Base-by-base conservation (phyloP, 30 jellyfish, hydroid and myxozoan genomes). In the Aurelia sp. region DNA sequence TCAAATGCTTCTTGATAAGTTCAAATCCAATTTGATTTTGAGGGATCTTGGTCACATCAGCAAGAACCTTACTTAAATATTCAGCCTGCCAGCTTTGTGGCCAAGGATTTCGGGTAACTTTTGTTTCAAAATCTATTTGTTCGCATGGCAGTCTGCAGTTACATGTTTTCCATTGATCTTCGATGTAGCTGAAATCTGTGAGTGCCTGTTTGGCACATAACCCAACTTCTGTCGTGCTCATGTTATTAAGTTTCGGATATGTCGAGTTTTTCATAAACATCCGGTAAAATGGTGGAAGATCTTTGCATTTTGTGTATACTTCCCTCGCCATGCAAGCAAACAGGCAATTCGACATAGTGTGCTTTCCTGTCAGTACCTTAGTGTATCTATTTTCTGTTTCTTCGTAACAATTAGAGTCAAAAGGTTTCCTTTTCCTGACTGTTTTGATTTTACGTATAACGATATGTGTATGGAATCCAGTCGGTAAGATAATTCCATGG, bases 351-450 rank as follows among this genome's bases (percentile, higher is more conserved):
- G 20, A 12, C 21, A 68, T 68, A 13, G 61, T 68, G 78, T 68
- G 61, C 22, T 68, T 68, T 23, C 78, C 78, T 0, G 60, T 18
- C 6, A 68, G 8, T 7, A 59, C 78, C 51, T 68, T 68, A 63
- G 4, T 22, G 20, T 23, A 68, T 17, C 19, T 6, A 33, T 68
- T 68, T 31, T 68, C 78, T 31, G 30, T 16, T 33, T 68, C 78
- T n/a, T 68, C 78, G 18, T 68, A 68, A 33, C 78, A 68, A 68
- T 68, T 22, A 12, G 78, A 68, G 12, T 11, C 33, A 68, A 68
- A 68, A 31, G 78, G 78, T 19, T 37, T 22, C 51, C 13, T 68
- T 33, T 22, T 30, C 27, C 78, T 68, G 19, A 31, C 35, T 57
- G 60, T 31, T 6, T 7, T 68, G 61, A 68, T 33, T 68, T 68